Evolutionary conservation across 2,888 invertebrate genomes (phyloP).

Genomic region (Polydrusus cervinus): DNA sequence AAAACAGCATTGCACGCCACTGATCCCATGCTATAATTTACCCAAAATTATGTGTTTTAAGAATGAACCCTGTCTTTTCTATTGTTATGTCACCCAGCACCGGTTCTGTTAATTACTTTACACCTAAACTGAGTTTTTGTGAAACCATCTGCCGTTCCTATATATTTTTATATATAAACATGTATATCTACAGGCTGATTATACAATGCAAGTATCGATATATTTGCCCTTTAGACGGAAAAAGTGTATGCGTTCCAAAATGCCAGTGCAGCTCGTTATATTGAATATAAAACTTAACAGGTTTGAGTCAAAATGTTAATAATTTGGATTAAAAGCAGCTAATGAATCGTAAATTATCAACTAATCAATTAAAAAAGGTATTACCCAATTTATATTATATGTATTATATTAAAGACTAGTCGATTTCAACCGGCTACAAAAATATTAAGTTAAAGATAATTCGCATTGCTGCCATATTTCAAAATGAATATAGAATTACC

Average conservation of each 20-base stretch:
- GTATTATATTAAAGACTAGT: too few relatives aligned
- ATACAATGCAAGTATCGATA: slow-evolving; percentile 4
- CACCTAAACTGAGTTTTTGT: slow-evolving; percentile 3
- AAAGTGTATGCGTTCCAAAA: slow-evolving; percentile 1
- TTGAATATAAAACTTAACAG: too few relatives aligned
- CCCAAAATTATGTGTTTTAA: not conserved
- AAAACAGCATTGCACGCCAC: too few relatives aligned
- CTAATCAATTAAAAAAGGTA: too few relatives aligned
- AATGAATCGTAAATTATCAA: too few relatives aligned
- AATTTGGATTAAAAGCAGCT: too few relatives aligned
- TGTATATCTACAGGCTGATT: slow-evolving; percentile 5
- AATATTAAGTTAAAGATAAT: too few relatives aligned
- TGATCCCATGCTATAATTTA: not conserved
- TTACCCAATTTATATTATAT: too few relatives aligned
- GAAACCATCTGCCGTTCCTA: slow-evolving; percentile 6
- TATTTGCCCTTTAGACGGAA: slow-evolving; percentile 14
- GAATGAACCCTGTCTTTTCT: not conserved
- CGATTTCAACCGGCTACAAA: too few relatives aligned
- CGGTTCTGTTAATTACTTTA: slow-evolving; percentile 17
- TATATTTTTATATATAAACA: not conserved
- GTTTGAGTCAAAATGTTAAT: too few relatives aligned
- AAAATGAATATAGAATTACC: too few relatives aligned
- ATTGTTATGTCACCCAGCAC: not conserved
- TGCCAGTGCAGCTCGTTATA: not conserved
- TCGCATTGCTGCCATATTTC: too few relatives aligned